Conservation (phyloP, 2,797 vertebrate genomes). For the Poeciliopsis turneri region DNA sequence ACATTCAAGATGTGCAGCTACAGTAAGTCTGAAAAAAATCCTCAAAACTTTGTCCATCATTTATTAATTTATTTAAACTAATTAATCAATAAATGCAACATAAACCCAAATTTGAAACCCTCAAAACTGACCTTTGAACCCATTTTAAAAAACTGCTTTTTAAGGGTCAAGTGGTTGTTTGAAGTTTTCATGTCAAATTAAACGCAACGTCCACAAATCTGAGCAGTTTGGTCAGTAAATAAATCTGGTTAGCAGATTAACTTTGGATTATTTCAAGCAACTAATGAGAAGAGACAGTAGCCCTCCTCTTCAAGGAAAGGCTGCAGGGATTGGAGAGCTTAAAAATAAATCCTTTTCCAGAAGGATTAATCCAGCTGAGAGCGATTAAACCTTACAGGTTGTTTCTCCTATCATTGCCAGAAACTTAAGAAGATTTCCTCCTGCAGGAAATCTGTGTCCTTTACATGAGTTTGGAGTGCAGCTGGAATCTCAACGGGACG, state of each 20-base stretch:
- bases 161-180: not conserved
- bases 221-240: not conserved
- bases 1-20: not conserved
- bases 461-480: not conserved
- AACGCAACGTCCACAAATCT: not conserved
- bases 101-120: not conserved
- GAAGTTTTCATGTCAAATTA: not conserved
- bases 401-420: not conserved
- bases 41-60: not conserved
- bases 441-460: not conserved
- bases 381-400: conserved; percentile 2
- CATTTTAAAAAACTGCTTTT: no score
- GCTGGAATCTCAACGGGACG: not conserved
- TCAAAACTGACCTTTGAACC: not conserved
- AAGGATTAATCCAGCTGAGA: conserved; percentile 9
- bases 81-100: not conserved
- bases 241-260: conserved; percentile 5
- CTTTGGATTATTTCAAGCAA: not conserved
- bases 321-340: conserved; percentile 11
- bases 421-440: not conserved
- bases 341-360: not conserved
- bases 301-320: not conserved
- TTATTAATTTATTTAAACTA: no score
- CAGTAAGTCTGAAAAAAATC: not conserved
- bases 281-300: conserved; percentile 7